phyloP scores from a whole-genome alignment of 2,797 vertebrate genomes.

The Micromesistius poutassou region DNA sequence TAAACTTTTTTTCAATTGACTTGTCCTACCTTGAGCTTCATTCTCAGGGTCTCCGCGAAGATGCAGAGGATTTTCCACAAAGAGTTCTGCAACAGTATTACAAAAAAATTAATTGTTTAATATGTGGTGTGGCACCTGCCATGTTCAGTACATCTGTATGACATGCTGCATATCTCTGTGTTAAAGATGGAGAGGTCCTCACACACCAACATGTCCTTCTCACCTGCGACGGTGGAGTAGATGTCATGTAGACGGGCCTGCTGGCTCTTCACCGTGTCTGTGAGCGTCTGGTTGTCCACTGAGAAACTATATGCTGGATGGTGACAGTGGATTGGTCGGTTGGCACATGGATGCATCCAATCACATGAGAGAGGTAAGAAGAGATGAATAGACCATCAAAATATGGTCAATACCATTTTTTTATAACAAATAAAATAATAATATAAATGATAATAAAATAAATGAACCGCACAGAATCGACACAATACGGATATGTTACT shows the following conservation, averaged over 20 bases:
- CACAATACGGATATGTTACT: neutral
- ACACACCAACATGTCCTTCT: neutral
- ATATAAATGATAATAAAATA: neutral
- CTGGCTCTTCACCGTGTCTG: slow-evolving; percentile 35
- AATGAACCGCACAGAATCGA: neutral
- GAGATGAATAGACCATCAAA: neutral
- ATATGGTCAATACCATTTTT: no score
- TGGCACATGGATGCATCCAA: neutral
- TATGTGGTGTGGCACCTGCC: neutral
- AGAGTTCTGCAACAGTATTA: neutral
- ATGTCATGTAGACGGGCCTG: slow-evolving; percentile 35
- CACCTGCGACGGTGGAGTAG: slow-evolving; percentile 49
- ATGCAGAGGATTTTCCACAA: neutral
- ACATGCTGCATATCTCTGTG: neutral
- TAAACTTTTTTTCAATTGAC: no score
- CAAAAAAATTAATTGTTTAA: neutral
- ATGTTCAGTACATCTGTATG: neutral
- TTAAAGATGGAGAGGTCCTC: neutral
- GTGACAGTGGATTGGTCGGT: neutral
- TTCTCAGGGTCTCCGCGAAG: neutral
- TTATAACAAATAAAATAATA: no score
- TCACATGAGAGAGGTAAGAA: neutral
- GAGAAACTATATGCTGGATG: slow-evolving; percentile 53
- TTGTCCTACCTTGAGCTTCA: neutral
- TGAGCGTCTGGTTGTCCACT: slow-evolving; percentile 53